Base-by-base conservation (phyloP, 2,113 vertebrate species). In the Antechinus stuartii region DNA sequence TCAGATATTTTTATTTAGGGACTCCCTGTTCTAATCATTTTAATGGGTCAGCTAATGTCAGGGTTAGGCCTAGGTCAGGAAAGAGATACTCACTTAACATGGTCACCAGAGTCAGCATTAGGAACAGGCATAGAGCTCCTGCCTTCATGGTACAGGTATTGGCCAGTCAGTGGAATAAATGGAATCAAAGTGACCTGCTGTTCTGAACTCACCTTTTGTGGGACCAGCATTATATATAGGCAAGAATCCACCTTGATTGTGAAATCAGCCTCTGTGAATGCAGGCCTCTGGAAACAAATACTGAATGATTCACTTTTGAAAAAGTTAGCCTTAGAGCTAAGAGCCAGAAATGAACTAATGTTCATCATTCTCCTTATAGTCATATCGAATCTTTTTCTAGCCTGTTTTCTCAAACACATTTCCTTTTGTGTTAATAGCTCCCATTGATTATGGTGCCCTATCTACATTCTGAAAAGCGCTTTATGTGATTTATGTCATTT, bases 51-150 rank as follows among this genome's bases (percentile, higher is more conserved):
- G 0, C 30, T 27, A 24, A 8, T 84, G 19, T 84, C 46, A 53
- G 84, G n/a, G 30, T n/a, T 14, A 54, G 57, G 47, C 27, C 23
- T 12, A 57, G 10, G 23, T 53, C n/a, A 55, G 26, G 50, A 96
- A 23, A 53, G 90, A 91, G 46, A 94, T 94, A 96, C 94, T 97
- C 94, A 97, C 92, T 8, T 26, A 93, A 84, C 27, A 90, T 27
- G 7, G 89, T 25, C 16, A 25, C 53, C 35, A 96, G 89, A 14
- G 14, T 14, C 94, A 96, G 55, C 89, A 52, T 35, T 68, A 96
- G 42, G 14, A 97, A 35, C 10, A 93, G 25, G 53, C 42, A 14
- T 47, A 91, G 68, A 19, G 84, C 56, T 90, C 52, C 35, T 91
- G 49, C 8, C 93, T 54, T 96, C 91, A 95, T 96, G 26, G 12